Conservation (phyloP, 2,888 invertebrate genomes). For the Diplazon laetatorius region DNA sequence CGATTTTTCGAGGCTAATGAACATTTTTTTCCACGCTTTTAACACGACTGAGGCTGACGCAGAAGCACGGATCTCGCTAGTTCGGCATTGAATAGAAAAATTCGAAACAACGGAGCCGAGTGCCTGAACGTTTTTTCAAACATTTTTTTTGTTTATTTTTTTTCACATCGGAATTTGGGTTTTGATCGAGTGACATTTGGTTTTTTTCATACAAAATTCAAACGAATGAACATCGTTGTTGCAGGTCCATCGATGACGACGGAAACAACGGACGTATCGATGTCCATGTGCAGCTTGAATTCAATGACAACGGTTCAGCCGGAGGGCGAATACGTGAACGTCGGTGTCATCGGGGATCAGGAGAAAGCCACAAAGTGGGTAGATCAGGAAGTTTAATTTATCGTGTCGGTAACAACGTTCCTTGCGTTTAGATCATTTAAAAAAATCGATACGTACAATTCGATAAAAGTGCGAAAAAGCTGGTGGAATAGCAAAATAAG, state of each 20-base stretch:
- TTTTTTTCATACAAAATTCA: too few relatives aligned
- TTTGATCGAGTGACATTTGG: too few relatives aligned
- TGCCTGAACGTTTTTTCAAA: neutral
- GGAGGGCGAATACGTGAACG: constrained; percentile 83
- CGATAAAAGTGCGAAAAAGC: constrained; percentile 26
- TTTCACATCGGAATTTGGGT: too few relatives aligned
- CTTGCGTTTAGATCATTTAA: constrained; percentile 31
- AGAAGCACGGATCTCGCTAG: neutral
- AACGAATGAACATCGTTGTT: constrained; percentile 72
- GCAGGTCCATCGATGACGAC: constrained; percentile 82
- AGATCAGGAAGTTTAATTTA: constrained; percentile 45
- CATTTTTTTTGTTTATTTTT: too few relatives aligned
- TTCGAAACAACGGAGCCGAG: neutral
- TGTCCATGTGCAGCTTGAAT: constrained; percentile 83
- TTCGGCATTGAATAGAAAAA: neutral
- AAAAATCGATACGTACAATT: too few relatives aligned
- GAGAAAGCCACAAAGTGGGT: constrained; percentile 77
- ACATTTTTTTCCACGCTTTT: constrained; percentile 16
- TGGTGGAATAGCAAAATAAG: constrained; percentile 13
- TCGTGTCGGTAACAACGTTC: constrained; percentile 22
- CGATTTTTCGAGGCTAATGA: neutral
- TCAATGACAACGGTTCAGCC: constrained; percentile 81
- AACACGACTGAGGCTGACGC: neutral
- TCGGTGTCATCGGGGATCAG: constrained; percentile 74
- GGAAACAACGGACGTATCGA: constrained; percentile 84